These are phyloP conservation scores for Stegodyphus dumicola DNA, from an alignment of 1,140 invertebrate species.

Conservation along the genomic window DNA sequence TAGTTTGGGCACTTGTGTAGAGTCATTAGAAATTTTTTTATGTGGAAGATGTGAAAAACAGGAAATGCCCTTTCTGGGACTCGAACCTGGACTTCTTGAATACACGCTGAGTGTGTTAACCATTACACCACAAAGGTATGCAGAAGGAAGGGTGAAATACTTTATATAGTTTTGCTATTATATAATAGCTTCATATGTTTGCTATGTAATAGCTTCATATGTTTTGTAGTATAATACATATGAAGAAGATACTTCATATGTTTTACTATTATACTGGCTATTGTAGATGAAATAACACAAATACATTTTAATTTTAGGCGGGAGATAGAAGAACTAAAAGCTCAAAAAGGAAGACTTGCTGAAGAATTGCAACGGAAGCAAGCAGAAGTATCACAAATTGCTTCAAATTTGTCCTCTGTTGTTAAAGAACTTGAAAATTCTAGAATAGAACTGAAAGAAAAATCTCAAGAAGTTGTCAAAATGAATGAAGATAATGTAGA, in stretches of 20 bases:
- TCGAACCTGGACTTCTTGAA: too few species aligned
- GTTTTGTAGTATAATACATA: too few species aligned
- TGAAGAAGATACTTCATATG: background rate
- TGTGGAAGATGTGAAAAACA: too few species aligned
- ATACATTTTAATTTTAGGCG: slow-evolving; percentile 70
- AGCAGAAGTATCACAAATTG: slow-evolving; percentile 64
- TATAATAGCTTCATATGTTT: too few species aligned
- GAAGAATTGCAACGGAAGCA: slow-evolving; percentile 74
- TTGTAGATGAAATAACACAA: background rate
- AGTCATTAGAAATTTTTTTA: too few species aligned
- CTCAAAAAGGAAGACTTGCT: slow-evolving; percentile 76
- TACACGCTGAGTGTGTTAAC: too few species aligned
- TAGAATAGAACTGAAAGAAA: slow-evolving; percentile 64
- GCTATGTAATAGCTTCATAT: too few species aligned
- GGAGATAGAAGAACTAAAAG: slow-evolving; percentile 81
- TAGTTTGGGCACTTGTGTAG: too few species aligned
- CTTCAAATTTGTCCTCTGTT: slow-evolving; percentile 58
- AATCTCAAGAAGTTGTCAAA: slow-evolving; percentile 74
- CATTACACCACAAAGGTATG: too few species aligned
- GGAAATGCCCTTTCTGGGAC: too few species aligned
- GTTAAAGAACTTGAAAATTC: slow-evolving; percentile 66
- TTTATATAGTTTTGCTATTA: too few species aligned
- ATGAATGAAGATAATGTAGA: slow-evolving; percentile 74
- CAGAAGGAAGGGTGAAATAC: too few species aligned
- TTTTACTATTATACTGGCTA: background rate